These are phyloP conservation scores for Morinoia aosen DNA, from an alignment of 2,888 invertebrate genomes.

Conservation along the genomic window DNA sequence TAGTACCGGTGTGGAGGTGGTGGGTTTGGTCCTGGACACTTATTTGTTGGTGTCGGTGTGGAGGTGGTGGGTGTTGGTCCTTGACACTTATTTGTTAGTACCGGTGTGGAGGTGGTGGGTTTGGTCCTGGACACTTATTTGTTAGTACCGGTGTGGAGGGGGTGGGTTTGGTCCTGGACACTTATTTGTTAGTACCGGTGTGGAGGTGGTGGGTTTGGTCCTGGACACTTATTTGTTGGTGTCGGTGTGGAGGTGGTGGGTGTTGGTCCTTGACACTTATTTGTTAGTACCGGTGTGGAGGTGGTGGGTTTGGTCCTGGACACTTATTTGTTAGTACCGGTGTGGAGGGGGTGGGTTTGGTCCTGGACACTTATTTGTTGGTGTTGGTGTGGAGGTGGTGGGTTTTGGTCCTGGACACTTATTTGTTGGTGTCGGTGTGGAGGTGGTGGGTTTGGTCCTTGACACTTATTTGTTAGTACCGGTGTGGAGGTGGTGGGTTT, in stretches of 20 bases:
- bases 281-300: background rate
- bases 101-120: background rate
- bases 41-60: background rate
- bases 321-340: background rate
- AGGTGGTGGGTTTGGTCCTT: background rate
- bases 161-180: too few relatives aligned
- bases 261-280: too few relatives aligned
- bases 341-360: background rate
- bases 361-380: too few relatives aligned
- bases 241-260: background rate
- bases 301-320: background rate
- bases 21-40: too few relatives aligned
- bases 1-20: background rate
- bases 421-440: background rate
- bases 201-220: background rate
- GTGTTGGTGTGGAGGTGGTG: background rate
- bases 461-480: background rate
- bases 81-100: background rate
- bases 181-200: background rate
- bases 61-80: background rate
- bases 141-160: background rate
- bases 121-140: too few relatives aligned
- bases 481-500: background rate
- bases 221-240: too few relatives aligned
- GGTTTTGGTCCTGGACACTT: too few relatives aligned